Base-by-base conservation (phyloP, 2,888 invertebrate species). In the Caenorhabditis wallacei region DNA sequence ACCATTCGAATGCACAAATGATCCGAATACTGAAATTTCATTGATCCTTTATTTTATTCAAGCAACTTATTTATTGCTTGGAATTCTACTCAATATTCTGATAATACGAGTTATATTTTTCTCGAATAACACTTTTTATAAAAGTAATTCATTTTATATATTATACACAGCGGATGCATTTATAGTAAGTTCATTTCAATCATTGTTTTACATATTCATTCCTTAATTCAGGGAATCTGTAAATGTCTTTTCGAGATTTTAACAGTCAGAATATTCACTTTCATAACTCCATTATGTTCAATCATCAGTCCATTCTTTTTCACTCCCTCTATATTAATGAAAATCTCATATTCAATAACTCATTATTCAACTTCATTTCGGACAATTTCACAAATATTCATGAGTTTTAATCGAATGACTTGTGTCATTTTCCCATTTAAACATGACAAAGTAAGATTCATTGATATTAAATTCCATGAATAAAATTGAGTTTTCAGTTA, bases 351-450 rank as follows among this genome's bases (percentile, higher is more conserved):
- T 18, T 1, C 20, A 5, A 4, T 48, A 10, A 37, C 51, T 7
- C 72, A 72, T 24, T 72, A 63, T 24, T 53, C 40, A 3, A 24
- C 26, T 24, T 57, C 53, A 0, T 72, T 72, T 26, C 30, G 57
- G 40, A 72, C 54, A 5, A 18, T 72, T 0, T 72, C 61, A 10
- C 72, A 72, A 24, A 63, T 72, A 20, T 26, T 63, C 4, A 37
- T 72, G 40, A 72, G 61, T 35, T 40, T 72, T 35, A 72, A 72
- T 59, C 30, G 72, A 63, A 72, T 72, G 72, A 72, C 72, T 43
- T 72, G 72, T 54, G 72, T 72, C 10, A 11, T 63, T 7, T 16
- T 72, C 1, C 72, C 72, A 2, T 0, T 72, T 10, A 30, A 35
- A 35, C 72, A 72, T 63, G 16, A 48, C 1, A 46, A 30, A 37